Evolutionary conservation across 2,797 vertebrate genomes (phyloP).

Genomic region (Pangasius macronema): DNA sequence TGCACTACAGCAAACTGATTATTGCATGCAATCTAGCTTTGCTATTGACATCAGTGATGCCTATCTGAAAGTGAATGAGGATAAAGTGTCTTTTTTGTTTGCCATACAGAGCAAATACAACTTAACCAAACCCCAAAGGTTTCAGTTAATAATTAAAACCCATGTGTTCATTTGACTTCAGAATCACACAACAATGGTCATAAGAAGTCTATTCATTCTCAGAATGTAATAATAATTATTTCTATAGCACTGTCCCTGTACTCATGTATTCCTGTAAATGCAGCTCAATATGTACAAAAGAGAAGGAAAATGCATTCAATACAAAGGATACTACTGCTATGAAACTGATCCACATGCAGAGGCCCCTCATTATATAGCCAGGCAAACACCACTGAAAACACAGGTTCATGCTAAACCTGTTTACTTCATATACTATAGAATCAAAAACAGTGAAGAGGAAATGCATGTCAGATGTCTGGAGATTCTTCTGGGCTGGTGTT

Average conservation of each 20-base stretch:
- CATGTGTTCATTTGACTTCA: not conserved
- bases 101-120: conserved; percentile 64
- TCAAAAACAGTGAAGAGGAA: too few relatives aligned
- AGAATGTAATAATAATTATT: not conserved
- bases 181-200: not conserved
- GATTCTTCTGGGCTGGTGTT: not conserved
- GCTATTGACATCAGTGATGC: conserved; percentile 62
- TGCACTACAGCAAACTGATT: conserved; percentile 51
- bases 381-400: too few relatives aligned
- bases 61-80: conserved; percentile 37
- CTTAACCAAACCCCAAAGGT: conserved; percentile 51
- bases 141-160: conserved; percentile 69
- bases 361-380: not conserved
- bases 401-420: too few relatives aligned
- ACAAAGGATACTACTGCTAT: not conserved
- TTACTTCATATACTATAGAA: too few relatives aligned
- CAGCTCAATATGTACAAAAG: not conserved
- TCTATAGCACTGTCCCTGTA: not conserved
- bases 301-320: not conserved
- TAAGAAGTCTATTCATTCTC: not conserved
- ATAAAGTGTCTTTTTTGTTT: conserved; percentile 58
- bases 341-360: not conserved
- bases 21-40: conserved; percentile 47
- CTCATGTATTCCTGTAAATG: not conserved
- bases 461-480: too few relatives aligned